Conservation (phyloP, 2,888 invertebrate species). For the Syrista parreyssii region DNA sequence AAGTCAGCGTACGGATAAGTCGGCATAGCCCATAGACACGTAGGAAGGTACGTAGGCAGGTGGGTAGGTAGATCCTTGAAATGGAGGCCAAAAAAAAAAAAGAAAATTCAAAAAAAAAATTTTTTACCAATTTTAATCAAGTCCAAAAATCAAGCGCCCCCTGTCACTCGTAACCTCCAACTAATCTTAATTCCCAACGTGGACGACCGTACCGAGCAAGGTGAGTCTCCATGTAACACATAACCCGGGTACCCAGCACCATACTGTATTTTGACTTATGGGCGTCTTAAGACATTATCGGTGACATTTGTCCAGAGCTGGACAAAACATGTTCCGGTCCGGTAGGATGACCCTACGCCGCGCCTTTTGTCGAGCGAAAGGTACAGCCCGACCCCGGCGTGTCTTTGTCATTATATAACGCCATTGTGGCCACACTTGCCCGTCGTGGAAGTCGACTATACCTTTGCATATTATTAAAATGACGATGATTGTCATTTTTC, state of each 20-base stretch:
- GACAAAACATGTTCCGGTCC: conserved; percentile 67
- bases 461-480: conserved; percentile 65
- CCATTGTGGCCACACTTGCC: conserved; percentile 66
- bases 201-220: background rate
- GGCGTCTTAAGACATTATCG: conserved; percentile 52
- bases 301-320: conserved; percentile 56
- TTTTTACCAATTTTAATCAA: too few relatives aligned
- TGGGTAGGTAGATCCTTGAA: too few relatives aligned
- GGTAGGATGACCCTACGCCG: conserved; percentile 66
- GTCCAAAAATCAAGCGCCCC: too few relatives aligned
- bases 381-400: conserved; percentile 56
- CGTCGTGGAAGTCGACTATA: conserved; percentile 45
- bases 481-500: conserved; percentile 67
- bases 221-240: background rate
- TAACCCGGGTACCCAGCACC: conserved; percentile 4
- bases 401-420: conserved; percentile 67
- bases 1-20: background rate
- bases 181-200: background rate
- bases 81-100: background rate
- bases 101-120: too few relatives aligned
- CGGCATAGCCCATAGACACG: background rate
- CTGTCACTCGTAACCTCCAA: too few relatives aligned
- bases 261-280: conserved; percentile 49
- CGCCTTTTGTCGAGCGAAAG: conserved; percentile 66
- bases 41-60: too few relatives aligned